phyloP scores from a whole-genome alignment of 64 coral and sea anemone genomes.

The Montipora capricornis region DNA sequence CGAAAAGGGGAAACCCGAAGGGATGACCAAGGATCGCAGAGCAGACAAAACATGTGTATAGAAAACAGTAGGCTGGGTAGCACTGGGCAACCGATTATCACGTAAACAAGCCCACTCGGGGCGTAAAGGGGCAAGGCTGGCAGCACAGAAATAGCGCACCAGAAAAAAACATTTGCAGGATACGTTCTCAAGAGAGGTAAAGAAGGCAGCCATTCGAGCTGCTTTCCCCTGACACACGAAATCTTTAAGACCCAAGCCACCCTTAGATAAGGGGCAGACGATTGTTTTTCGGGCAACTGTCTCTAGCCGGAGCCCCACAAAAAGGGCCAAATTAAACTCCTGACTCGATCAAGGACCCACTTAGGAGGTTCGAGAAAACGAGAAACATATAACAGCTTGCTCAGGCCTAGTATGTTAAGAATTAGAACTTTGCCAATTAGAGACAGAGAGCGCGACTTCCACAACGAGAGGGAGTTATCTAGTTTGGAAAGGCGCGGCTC shows the following conservation, averaged over 20 bases:
- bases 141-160: background rate
- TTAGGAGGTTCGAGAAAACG: background rate
- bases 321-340: background rate
- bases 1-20: no score
- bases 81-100: background rate
- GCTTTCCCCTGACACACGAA: background rate
- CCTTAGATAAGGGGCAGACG: background rate
- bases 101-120: background rate
- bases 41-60: background rate
- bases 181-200: background rate
- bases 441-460: background rate
- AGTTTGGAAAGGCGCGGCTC: background rate
- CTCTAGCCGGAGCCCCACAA: constrained; percentile 5
- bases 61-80: background rate
- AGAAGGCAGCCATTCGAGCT: background rate
- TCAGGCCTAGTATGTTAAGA: background rate
- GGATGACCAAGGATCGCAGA: no score
- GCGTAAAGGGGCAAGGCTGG: background rate
- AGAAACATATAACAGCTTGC: background rate
- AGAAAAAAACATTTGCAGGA: background rate
- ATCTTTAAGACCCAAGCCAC: background rate
- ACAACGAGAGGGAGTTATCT: background rate
- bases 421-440: background rate
- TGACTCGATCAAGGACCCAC: background rate
- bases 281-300: background rate